These are phyloP conservation scores for Drosophila rellima DNA, from an alignment of 2,888 invertebrate species.

Conservation along the genomic window DNA sequence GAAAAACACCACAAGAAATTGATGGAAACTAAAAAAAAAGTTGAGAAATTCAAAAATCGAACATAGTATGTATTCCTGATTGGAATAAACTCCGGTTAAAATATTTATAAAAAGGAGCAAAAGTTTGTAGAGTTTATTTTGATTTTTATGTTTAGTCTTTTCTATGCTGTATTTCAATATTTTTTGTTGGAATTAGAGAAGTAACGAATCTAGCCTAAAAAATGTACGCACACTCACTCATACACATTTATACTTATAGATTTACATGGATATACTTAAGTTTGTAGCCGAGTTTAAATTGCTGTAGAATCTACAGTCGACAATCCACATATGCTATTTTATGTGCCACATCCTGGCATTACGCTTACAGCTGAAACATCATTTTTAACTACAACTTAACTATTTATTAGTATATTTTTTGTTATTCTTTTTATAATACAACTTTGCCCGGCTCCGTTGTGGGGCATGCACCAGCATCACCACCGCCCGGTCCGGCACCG, in stretches of 20 bases:
- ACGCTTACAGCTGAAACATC: constrained; percentile 77
- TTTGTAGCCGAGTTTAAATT: constrained; percentile 46
- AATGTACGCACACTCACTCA: not conserved
- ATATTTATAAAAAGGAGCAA: constrained; percentile 1
- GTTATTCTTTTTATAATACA: constrained; percentile 72
- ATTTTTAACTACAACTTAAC: constrained; percentile 78
- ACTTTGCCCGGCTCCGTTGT: constrained; percentile 61
- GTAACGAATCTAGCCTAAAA: constrained; percentile 32
- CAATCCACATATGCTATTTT: constrained; percentile 1
- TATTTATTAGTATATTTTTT: constrained; percentile 54
- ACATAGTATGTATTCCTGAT: constrained; percentile 20
- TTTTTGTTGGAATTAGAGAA: constrained; percentile 28
- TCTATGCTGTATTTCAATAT: constrained; percentile 11
- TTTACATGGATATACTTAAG: constrained; percentile 19
- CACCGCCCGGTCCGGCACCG: constrained; percentile 71
- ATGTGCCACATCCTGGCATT: constrained; percentile 35
- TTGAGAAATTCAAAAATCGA: not conserved
- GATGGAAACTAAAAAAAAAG: not conserved
- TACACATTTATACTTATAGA: constrained; percentile 8
- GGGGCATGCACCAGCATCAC: constrained; percentile 9
- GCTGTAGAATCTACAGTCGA: constrained; percentile 21
- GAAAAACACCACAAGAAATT: constrained; percentile 1
- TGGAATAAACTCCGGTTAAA: constrained; percentile 23
- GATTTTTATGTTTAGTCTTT: constrained; percentile 10
- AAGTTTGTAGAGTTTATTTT: not conserved